Evolutionary conservation across 2,888 invertebrate genomes (phyloP).

Genomic region (Anaspis maculata): DNA sequence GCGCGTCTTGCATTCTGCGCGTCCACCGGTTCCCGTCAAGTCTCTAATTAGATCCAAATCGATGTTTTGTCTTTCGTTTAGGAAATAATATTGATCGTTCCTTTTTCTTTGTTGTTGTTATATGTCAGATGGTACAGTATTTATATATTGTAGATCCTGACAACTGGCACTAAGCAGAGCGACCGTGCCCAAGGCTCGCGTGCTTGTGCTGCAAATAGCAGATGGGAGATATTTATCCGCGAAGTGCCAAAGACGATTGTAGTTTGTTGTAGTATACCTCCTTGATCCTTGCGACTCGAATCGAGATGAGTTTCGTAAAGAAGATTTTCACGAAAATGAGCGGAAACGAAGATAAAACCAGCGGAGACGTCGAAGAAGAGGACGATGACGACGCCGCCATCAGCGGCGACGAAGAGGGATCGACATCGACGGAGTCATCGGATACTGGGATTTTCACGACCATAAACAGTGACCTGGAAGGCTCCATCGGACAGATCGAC

Average conservation of each 20-base stretch:
- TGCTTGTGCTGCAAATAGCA: slow-evolving; percentile 33
- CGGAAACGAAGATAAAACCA: slow-evolving; percentile 25
- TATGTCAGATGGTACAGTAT: slow-evolving; percentile 17
- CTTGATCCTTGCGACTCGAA: not conserved
- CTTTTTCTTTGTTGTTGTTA: slow-evolving; percentile 12
- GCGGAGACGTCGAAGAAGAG: slow-evolving; percentile 28
- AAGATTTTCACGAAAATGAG: slow-evolving; percentile 36
- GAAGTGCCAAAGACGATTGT: slow-evolving; percentile 23
- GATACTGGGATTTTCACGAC: slow-evolving; percentile 38
- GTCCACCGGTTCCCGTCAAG: slow-evolving; percentile 3
- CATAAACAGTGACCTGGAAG: slow-evolving; percentile 33
- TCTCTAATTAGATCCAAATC: slow-evolving; percentile 4
- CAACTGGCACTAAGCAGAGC: slow-evolving; percentile 16
- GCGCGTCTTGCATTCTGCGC: slow-evolving; percentile 3
- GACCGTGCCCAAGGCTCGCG: slow-evolving; percentile 28
- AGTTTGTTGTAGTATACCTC: slow-evolving; percentile 5
- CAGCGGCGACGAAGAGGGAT: too few relatives aligned
- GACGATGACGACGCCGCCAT: slow-evolving; percentile 32
- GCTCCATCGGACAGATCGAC: slow-evolving; percentile 27
- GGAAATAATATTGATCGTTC: slow-evolving; percentile 2
- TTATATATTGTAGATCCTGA: slow-evolving; percentile 13
- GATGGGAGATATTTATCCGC: slow-evolving; percentile 16
- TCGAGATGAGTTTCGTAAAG: slow-evolving; percentile 39
- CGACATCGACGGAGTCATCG: slow-evolving; percentile 31
- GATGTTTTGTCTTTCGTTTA: slow-evolving; percentile 6